phyloP scores from a whole-genome alignment of 2,113 vertebrate genomes.

The Chrysochloris asiatica region DNA sequence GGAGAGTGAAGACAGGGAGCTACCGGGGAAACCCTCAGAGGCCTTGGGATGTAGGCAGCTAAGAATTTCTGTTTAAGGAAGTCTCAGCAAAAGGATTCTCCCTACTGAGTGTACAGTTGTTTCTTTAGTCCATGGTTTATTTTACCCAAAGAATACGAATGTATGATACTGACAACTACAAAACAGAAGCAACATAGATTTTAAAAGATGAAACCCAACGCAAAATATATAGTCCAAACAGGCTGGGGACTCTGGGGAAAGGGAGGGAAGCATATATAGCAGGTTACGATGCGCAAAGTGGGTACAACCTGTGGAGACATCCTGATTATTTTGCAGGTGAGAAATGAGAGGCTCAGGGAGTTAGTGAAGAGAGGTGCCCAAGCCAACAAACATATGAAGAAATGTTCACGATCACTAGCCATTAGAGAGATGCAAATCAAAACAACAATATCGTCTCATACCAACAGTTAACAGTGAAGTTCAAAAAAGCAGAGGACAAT shows the following conservation, averaged over 20 bases:
- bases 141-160: slow-evolving; percentile 22
- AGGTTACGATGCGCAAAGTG: not conserved
- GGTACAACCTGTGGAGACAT: not conserved
- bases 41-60: no score
- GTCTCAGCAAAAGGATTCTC: not conserved
- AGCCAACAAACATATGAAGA: no score
- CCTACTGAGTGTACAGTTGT: not conserved
- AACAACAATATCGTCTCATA: no score
- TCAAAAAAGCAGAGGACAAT: no score
- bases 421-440: no score
- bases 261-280: not conserved
- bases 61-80: not conserved
- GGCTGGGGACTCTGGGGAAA: not conserved
- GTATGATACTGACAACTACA: not conserved
- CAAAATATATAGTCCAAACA: not conserved
- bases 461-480: no score
- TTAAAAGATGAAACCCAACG: not conserved
- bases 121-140: not conserved
- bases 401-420: no score
- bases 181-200: not conserved
- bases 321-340: not conserved
- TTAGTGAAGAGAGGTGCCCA: not conserved
- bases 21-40: not conserved
- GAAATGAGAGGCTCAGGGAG: not conserved
- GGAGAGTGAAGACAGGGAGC: not conserved